A percentile compares a stretch with the other conserved stretches of the same genome.
These are phyloP conservation scores for Listronotus oregonensis DNA, from an alignment of 1,140 invertebrate genomes.

Conservation along the genomic window DNA sequence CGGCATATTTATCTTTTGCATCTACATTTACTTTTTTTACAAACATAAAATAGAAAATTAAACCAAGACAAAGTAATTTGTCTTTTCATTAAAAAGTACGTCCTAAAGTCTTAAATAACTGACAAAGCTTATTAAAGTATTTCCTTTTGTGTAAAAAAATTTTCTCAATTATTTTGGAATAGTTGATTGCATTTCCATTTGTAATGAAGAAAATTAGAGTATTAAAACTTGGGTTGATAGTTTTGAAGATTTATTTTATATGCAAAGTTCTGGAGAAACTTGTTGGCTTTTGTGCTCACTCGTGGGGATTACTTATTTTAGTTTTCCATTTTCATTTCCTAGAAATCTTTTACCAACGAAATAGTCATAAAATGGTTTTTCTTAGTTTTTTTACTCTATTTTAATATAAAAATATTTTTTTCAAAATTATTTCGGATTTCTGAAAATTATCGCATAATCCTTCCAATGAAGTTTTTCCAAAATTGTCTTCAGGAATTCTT, in stretches of 20 bases:
- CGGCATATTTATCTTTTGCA: no score
- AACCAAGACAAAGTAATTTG: no score
- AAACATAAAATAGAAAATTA: no score
- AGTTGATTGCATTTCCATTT: constrained; percentile 46
- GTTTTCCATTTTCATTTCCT: constrained; percentile 26
- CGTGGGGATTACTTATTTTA: constrained; percentile 31
- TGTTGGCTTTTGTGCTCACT: constrained; percentile 32
- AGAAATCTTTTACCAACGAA: no score
- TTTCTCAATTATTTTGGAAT: constrained; percentile 44
- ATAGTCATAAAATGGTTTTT: no score
- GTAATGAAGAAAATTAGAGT: constrained; percentile 47
- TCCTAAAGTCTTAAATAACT: not conserved
- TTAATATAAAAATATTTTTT: no score
- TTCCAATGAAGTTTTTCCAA: no score
- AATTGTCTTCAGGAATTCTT: no score
- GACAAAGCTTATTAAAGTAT: constrained; percentile 18
- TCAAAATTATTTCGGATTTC: no score
- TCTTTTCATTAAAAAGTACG: not conserved
- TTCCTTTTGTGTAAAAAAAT: constrained; percentile 9
- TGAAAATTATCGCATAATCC: no score
- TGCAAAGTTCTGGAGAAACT: constrained; percentile 35
- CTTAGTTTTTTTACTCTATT: no score
- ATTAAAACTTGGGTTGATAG: constrained; percentile 44
- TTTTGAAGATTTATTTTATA: constrained; percentile 46
- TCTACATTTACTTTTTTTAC: no score